Evolutionary conservation across 1,140 invertebrate species (phyloP), one percentile per base, ranked within the genome.

Genomic region (Adoxophyes honmai): DNA sequence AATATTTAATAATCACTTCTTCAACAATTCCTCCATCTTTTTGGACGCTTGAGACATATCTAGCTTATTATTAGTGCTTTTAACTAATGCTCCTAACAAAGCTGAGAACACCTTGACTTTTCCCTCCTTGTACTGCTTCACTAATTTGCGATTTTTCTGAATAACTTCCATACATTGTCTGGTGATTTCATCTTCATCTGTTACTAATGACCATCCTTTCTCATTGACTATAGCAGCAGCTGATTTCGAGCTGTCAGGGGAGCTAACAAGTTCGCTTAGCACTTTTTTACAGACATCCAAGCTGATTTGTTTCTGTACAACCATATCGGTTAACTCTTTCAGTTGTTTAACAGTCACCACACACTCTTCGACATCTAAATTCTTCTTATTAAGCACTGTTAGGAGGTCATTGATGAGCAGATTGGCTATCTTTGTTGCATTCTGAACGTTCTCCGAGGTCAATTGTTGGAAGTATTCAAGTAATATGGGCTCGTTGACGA

Each of bases 61-160:
- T 16, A 92, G 91, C 81, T 91, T 90, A 64, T 92, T 84, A 15
- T 92, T 72, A n/a, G 92, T 91, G 57, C 81, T 79, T 57, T 91
- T 92, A 34, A 78, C 88, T 21, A 94, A 82, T 62, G 90, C 75
- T n/a, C 91, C 91, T 21, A 93, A 70, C 36, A 96, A 90, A 42
- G 90, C 90, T 62, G 90, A 92, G 44, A 94, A 91, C 3, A 92
- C 90, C 85, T 94, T 95, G 1, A 66, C 81, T 78, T 95, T 95
- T n/a, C 95, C 94, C 4, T 82, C 83, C 80, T 92, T 92, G 69
- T 92, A 95, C 63, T 92, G 86, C 64, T 89, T 85, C 8, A 95
- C 93, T 37, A 93, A 71, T 77, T 94, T 92, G 15, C 92, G 90
- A 89, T 96, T 94, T 61, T 93, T 90, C 13, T 91, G 66, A 16